Evolutionary conservation across 2,888 invertebrate species (phyloP), one percentile per base, ranked within the genome.

Genomic region (Pomacea canaliculata): DNA sequence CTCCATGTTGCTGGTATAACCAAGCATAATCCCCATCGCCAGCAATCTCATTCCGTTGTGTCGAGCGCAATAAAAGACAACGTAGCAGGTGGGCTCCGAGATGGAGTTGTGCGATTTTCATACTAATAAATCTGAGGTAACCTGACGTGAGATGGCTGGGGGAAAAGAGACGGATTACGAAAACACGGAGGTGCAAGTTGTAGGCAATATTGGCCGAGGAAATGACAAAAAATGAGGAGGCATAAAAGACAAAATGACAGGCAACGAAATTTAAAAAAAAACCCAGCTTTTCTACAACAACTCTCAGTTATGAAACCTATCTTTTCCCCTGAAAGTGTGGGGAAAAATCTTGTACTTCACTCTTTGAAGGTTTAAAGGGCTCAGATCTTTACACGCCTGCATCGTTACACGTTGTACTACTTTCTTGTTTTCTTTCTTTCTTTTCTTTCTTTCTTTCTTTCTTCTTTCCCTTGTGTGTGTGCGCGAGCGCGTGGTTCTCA

Each of bases 241-340:
- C 46, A 67, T 46, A 67, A 59, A 67, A 71, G 71, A 23, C 23
- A 71, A 60, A 71, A 71, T 67, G 76, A 70, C 56, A 62, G 65
- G 69, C 23, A 23, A 70, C 69, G 70, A 77, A 23, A 23, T 23
- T 23, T 0, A 23, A 23, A 23, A 23, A 23, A 23, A 23, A 23
- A 23, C n/a, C 5, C 37, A 5, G 37, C 37, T 37, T 37, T 37
- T 37, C 37, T 37, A 37, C 37, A 37, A 37, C 37, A 37, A 37
- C 5, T 37, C 37, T 37, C 37, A 37, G 37, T 5, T 37, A 37
- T 37, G 37, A 37, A 37, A 37, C 37, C 3, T 37, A 37, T 37
- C 37, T 37, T 37, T 37, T 5, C 1, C 4, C 37, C 5, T 37
- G 37, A 37, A 37, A 37, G 37, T 37, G 23, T 23, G 23, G 23